A percentile compares a stretch with the other conserved stretches of the same genome.
Evolutionary conservation across 2,888 invertebrate species (phyloP).

Genomic region (Coelinius sp.): DNA sequence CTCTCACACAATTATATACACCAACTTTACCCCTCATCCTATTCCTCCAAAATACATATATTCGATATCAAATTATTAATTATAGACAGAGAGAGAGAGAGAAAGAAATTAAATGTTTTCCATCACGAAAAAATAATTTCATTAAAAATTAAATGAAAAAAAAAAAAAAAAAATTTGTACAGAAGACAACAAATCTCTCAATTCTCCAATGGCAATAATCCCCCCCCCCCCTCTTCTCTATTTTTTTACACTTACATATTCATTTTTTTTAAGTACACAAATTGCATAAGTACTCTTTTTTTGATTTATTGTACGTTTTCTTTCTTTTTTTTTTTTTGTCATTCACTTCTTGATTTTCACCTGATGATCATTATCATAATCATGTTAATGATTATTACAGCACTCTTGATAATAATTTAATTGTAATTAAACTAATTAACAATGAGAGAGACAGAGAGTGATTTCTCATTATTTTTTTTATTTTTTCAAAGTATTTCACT

Average conservation of each 20-base stretch:
- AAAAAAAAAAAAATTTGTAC: too few relatives aligned
- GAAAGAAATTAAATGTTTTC: neutral
- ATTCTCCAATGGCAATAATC: conserved; percentile 17
- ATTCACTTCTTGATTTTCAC: neutral
- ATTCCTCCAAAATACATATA: neutral
- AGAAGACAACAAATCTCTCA: conserved; percentile 8
- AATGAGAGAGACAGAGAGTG: conserved; percentile 16
- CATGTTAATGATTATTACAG: neutral
- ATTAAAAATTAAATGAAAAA: neutral
- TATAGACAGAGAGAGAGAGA: neutral
- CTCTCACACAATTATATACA: conserved; percentile 19
- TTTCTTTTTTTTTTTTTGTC: neutral
- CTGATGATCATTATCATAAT: neutral
- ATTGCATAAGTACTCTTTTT: conserved; percentile 16
- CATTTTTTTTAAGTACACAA: conserved; percentile 15
- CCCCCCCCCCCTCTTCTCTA: neutral
- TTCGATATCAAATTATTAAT: neutral
- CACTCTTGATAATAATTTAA: conserved; percentile 20
- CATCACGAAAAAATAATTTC: neutral
- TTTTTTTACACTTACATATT: conserved; percentile 5
- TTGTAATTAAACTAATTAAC: conserved; percentile 11
- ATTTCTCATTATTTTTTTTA: conserved; percentile 2
- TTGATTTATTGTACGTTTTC: conserved; percentile 21
- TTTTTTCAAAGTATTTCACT: neutral
- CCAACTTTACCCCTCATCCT: neutral